Evolutionary conservation across 2,113 vertebrate species (phyloP), one percentile per base, ranked within the genome.

Genomic region (Aspidoscelis tigris): DNA sequence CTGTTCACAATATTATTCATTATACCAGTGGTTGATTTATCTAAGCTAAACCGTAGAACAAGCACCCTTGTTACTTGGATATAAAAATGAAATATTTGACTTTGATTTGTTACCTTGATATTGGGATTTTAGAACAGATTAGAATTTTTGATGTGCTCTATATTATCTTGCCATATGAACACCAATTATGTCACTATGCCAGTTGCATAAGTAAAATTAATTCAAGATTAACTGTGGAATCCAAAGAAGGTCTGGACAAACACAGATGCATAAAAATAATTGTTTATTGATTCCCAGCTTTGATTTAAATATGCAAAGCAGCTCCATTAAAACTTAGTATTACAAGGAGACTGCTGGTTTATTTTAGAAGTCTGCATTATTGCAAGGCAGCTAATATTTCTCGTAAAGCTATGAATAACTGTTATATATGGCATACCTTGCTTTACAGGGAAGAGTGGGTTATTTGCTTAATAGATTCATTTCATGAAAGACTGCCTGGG

Each of bases 191-290:
- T 78, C 85, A 80, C 89, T 92, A 88, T 83, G 93, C 89, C 85
- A 70, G 84, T 76, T 91, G 68, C 80, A 87, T 89, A 87, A 85
- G 89, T 81, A 93, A 96, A 94, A 96, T 94, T 92, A 94, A 95
- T 92, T 91, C 79, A 91, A 86, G 88, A 95, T 93, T 92, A 93
- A 95, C 92, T 85, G 79, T 90, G 77, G 86, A 92, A 92, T 87
- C 68, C 77, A 91, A 90, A 91, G 80, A 85, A 94, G 83, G 82
- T 88, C 86, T 73, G 66, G 53, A 84, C 87, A 88, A 91, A 79
- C 72, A 77, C 18, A 87, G 61, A 82, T 86, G 64, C 91, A 90
- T 89, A 90, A 93, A 95, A 94, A 94, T 93, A 96, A 96, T 94
- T 92, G 82, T 91, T 82, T 93, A 95, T 95, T 58, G 94, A 94